phyloP scores from a whole-genome alignment of 2,888 invertebrate species.

The Cheilosia variabilis region DNA sequence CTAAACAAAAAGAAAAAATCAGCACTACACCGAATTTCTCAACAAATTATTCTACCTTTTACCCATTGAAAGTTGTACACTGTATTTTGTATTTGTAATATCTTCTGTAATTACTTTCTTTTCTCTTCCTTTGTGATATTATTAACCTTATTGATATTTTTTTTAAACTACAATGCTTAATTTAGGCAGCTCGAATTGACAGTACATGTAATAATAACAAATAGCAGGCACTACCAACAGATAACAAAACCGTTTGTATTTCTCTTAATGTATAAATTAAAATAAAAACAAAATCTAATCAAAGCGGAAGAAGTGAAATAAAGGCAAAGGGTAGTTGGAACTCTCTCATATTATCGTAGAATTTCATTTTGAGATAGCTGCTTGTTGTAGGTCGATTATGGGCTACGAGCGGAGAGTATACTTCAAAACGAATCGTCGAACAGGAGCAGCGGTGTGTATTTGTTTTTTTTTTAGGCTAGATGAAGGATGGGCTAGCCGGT shows the following conservation, averaged over 20 bases:
- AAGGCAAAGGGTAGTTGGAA: neutral
- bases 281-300: neutral
- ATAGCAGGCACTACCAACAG: conserved; percentile 6
- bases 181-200: conserved; percentile 23
- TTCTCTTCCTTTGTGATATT: conserved; percentile 57
- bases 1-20: conserved; percentile 6
- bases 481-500: too few species aligned
- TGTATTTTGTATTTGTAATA: conserved; percentile 44
- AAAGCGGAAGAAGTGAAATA: neutral
- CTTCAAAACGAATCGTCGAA: too few species aligned
- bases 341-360: neutral
- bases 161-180: conserved; percentile 39
- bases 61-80: conserved; percentile 19
- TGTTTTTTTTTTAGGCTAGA: too few species aligned
- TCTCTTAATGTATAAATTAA: neutral
- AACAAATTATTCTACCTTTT: conserved; percentile 21
- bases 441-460: too few species aligned
- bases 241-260: conserved; percentile 6
- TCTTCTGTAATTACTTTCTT: conserved; percentile 55
- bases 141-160: conserved; percentile 29
- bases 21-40: neutral
- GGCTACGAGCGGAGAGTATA: too few species aligned
- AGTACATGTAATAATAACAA: neutral
- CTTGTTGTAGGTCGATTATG: too few species aligned
- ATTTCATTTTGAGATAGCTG: too few species aligned